Evolutionary conservation across 2,113 vertebrate genomes (phyloP), one percentile per base, ranked within the genome.

Genomic region (Taurulus bubalis): DNA sequence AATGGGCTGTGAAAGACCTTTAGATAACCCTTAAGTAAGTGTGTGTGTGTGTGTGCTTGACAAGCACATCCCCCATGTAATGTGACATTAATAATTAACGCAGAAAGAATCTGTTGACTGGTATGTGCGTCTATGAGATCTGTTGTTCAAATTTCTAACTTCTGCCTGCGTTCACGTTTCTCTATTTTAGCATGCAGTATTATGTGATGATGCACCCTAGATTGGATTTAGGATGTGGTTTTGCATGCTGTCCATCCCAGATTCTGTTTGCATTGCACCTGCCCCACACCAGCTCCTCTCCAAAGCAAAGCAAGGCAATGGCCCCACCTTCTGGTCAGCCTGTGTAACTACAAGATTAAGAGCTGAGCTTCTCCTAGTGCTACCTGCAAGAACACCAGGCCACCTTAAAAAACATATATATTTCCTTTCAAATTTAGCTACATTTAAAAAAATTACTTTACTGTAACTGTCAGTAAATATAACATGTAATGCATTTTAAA

Each of bases 1-100:
- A 92, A 92, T 92, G 90, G 90, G 71, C 86, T 84, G 91, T 90
- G 89, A 90, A 87, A 85, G 91, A 94, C 94, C 92, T 93, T 93
- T 93, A 89, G 90, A 93, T 94, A 93, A 93, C 94, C 91, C 85
- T 78, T 89, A 75, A 76, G 75, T 85, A 75, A 71, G 47, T 80
- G 70, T 77, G 84, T 83, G 53, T 66, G 34, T 71, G 28, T 30
- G 45, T 80, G 67, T 83, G 65, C 66, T 53, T 66, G 71, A 81
- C 56, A 59, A 77, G 75, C 83, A 77, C 82, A 86, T 58, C 40
- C 84, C 26, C 66, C 71, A 65, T 81, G 78, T 71, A 88, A 89
- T 83, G 53, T 84, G 58, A 49, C 49, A 74, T 92, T 77, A 91
- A 93, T 92, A 87, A 89, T 92, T 92, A 90, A 89, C 89, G 14